Percentiles rank a stretch among this genome's conserved stretches.
Conservation (phyloP, 2,888 invertebrate species). For the Iselma pallidipennis region DNA sequence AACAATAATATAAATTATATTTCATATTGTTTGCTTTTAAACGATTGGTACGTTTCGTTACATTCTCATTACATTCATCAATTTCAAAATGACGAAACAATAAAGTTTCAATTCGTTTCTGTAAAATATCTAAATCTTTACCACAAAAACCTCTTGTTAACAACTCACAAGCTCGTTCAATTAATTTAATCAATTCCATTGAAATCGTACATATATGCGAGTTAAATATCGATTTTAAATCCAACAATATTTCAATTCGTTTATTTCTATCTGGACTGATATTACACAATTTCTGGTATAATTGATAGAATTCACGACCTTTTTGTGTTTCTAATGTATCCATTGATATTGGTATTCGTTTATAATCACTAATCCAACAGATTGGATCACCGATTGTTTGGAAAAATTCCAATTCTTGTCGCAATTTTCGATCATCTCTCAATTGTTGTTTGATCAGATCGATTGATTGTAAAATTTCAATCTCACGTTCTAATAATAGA, state of each 20-base stretch:
- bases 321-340: slow-evolving; percentile 80
- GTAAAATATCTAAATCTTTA: slow-evolving; percentile 65
- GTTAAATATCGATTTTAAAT: slow-evolving; percentile 7
- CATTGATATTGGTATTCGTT: slow-evolving; percentile 70
- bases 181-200: slow-evolving; percentile 64
- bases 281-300: slow-evolving; percentile 70
- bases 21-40: slow-evolving; percentile 47
- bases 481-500: slow-evolving; percentile 73
- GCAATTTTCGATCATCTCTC: slow-evolving; percentile 63
- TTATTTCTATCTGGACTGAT: slow-evolving; percentile 65
- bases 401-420: slow-evolving; percentile 66
- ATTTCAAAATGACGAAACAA: slow-evolving; percentile 63
- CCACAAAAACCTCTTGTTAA: slow-evolving; percentile 66
- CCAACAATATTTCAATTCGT: slow-evolving; percentile 63
- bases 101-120: slow-evolving; percentile 66
- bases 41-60: slow-evolving; percentile 58
- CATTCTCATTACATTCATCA: slow-evolving; percentile 63
- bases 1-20: slow-evolving; percentile 58
- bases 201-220: slow-evolving; percentile 62
- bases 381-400: slow-evolving; percentile 67
- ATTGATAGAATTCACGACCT: slow-evolving; percentile 72
- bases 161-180: slow-evolving; percentile 74
- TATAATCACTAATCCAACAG: slow-evolving; percentile 59
- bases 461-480: slow-evolving; percentile 69
- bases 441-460: slow-evolving; percentile 69